Conservation (phyloP, 2,113 vertebrate species). For the Coptodon bakossiorum region DNA sequence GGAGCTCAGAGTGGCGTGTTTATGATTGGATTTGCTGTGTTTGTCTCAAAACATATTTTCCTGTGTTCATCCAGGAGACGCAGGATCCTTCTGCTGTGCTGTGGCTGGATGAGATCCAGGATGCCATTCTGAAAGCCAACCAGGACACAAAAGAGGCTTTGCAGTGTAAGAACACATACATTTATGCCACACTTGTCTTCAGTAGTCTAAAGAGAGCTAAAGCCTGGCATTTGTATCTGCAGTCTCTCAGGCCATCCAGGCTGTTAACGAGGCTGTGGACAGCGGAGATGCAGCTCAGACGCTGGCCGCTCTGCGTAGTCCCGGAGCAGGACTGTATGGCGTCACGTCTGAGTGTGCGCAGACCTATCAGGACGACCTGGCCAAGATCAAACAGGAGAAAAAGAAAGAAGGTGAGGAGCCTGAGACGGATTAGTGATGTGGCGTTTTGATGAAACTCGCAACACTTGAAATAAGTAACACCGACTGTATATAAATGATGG, state of each 20-base stretch:
- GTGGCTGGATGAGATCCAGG: slow-evolving; percentile 98
- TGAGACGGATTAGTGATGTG: neutral
- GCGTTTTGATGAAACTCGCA: neutral
- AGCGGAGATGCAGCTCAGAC: slow-evolving; percentile 75
- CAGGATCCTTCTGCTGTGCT: slow-evolving; percentile 91
- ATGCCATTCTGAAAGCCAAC: slow-evolving; percentile 84
- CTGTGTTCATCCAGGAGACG: slow-evolving; percentile 77
- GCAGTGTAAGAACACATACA: slow-evolving; percentile 75
- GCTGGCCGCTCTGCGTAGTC: slow-evolving; percentile 76
- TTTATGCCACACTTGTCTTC: neutral
- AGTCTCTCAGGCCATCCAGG: slow-evolving; percentile 89
- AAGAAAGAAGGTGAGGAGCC: slow-evolving; percentile 71
- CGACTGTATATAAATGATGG: neutral
- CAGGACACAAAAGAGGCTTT: slow-evolving; percentile 86
- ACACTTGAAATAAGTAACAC: neutral
- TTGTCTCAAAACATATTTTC: neutral
- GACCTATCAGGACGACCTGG: slow-evolving; percentile 83
- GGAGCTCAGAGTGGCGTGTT: neutral
- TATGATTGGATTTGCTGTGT: neutral
- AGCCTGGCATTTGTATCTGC: neutral
- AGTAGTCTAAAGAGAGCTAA: too few relatives aligned
- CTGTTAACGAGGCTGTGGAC: slow-evolving; percentile 88
- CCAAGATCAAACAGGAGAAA: slow-evolving; percentile 75
- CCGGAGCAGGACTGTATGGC: slow-evolving; percentile 85
- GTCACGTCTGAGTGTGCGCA: slow-evolving; percentile 87